phyloP scores from a whole-genome alignment of 2,888 invertebrate species.

The Tholera decimalis region DNA sequence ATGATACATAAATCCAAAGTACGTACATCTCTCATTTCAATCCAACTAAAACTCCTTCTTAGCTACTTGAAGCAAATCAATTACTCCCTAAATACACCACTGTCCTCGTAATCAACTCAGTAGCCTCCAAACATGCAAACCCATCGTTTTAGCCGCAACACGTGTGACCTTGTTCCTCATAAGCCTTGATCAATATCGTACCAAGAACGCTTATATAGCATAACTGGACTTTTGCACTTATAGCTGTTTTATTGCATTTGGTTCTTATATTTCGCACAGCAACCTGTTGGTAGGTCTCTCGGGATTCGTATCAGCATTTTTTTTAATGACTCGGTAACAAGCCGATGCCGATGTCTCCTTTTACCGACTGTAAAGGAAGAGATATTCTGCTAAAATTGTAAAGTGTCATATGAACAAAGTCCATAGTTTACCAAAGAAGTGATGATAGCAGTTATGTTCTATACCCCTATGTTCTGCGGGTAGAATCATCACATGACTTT shows the following conservation, averaged over 20 bases:
- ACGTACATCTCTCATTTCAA: neutral
- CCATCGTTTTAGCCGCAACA: constrained; percentile 72
- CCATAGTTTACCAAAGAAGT: neutral
- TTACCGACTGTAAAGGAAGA: neutral
- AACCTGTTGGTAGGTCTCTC: constrained; percentile 31
- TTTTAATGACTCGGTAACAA: constrained; percentile 29
- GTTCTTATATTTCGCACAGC: constrained; percentile 34
- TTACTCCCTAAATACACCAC: constrained; percentile 52
- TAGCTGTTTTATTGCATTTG: constrained; percentile 39
- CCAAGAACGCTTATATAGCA: constrained; percentile 46
- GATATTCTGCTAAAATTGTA: constrained; percentile 9
- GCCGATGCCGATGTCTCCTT: neutral
- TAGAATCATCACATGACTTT: no score
- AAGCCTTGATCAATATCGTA: constrained; percentile 55
- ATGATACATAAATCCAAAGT: neutral
- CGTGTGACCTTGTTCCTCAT: constrained; percentile 85
- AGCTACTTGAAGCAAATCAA: constrained; percentile 15
- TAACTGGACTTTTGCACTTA: constrained; percentile 45
- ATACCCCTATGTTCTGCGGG: no score
- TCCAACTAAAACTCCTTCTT: neutral
- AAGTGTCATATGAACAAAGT: neutral
- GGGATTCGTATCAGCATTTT: constrained; percentile 30
- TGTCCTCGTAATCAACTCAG: constrained; percentile 63
- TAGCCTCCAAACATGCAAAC: constrained; percentile 72
- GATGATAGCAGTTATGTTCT: neutral